These are phyloP conservation scores for Paralvinella palmiformis DNA, from an alignment of 1,140 invertebrate species.

Conservation along the genomic window DNA sequence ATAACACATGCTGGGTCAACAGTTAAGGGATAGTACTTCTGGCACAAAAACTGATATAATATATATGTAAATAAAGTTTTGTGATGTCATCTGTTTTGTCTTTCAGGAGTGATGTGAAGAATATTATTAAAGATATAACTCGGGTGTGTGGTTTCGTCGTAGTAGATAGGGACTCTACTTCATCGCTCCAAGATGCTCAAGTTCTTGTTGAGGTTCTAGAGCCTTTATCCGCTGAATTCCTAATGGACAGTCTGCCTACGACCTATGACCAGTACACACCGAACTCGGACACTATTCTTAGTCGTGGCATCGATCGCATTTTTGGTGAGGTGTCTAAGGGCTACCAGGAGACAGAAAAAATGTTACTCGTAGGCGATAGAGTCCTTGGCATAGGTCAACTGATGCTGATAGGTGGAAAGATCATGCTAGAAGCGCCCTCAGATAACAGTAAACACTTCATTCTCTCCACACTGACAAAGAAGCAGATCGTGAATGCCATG, in stretches of 20 bases:
- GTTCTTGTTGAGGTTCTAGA: constrained; percentile 28
- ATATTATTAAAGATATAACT: constrained; percentile 27
- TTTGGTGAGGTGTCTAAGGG: constrained; percentile 43
- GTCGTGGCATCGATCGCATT: constrained; percentile 34
- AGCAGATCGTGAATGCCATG: constrained; percentile 35
- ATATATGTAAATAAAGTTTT: neutral
- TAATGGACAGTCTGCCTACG: constrained; percentile 31
- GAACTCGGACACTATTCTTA: constrained; percentile 19
- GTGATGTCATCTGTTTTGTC: neutral
- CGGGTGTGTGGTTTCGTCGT: constrained; percentile 35
- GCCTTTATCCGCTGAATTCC: constrained; percentile 27
- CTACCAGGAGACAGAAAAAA: constrained; percentile 44
- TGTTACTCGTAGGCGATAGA: constrained; percentile 39
- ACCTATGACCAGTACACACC: constrained; percentile 35
- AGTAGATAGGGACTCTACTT: neutral
- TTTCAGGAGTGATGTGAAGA: constrained; percentile 38
- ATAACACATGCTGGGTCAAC: neutral
- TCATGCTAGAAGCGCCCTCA: constrained; percentile 36
- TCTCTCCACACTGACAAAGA: constrained; percentile 36
- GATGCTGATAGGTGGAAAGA: constrained; percentile 28
- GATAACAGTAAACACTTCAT: constrained; percentile 31
- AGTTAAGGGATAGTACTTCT: neutral
- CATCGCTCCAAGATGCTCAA: neutral
- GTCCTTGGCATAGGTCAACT: constrained; percentile 46
- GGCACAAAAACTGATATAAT: neutral